Evolutionary conservation across 2,113 vertebrate species (phyloP).

Genomic region (Mastomys natalensis): DNA sequence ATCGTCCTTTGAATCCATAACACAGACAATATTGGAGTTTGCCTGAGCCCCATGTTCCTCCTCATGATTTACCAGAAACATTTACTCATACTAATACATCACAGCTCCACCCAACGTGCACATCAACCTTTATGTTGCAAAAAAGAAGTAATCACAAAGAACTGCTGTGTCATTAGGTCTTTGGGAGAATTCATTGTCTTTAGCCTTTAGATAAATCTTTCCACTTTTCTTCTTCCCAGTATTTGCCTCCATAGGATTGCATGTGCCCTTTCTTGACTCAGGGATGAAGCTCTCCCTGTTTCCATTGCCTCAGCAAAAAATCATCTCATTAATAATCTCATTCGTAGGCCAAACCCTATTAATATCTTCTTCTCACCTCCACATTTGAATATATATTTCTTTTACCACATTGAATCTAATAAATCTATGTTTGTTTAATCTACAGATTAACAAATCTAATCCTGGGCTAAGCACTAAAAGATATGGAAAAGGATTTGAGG

Average conservation of each 20-base stretch:
- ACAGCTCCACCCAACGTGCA: neutral
- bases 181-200: neutral
- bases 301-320: constrained; percentile 1
- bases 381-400: neutral
- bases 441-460: neutral
- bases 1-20: neutral
- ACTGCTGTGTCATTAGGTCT: neutral
- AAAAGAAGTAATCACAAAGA: neutral
- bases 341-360: neutral
- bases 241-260: neutral
- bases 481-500: neutral
- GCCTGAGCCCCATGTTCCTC: neutral
- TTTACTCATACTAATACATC: accelerated
- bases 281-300: neutral
- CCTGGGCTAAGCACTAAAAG: neutral
- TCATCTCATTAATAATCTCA: neutral
- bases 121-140: neutral
- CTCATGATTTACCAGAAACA: neutral
- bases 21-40: neutral
- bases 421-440: neutral
- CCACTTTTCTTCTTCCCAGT: neutral
- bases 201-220: neutral
- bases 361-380: neutral
- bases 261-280: neutral
- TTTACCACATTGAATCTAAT: neutral